phyloP scores from a whole-genome alignment of 1,140 invertebrate genomes.

The Lepidurus couesii region DNA sequence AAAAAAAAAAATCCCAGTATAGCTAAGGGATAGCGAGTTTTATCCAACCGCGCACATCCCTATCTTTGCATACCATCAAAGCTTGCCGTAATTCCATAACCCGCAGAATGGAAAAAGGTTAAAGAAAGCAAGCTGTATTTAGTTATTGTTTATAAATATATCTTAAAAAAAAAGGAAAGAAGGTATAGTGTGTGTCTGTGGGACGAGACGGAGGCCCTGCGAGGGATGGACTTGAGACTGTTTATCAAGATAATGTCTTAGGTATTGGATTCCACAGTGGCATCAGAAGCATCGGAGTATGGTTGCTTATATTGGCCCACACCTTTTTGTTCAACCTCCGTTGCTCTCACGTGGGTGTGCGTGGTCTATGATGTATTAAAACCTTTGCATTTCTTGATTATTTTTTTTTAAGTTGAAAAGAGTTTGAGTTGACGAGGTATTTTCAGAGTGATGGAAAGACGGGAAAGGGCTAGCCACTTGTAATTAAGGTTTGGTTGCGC shows the following conservation, averaged over 20 bases:
- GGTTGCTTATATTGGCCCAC: background rate
- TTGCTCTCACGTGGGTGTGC: background rate
- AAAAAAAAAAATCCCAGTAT: background rate
- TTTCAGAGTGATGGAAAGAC: background rate
- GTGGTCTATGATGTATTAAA: background rate
- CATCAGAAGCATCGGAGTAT: background rate
- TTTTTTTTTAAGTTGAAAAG: background rate
- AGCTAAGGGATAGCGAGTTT: background rate
- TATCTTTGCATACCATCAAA: constrained; percentile 5
- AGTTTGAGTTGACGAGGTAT: background rate
- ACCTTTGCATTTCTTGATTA: background rate
- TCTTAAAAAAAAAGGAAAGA: background rate
- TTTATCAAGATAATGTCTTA: constrained; percentile 22
- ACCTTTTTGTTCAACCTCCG: background rate
- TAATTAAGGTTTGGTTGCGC: background rate
- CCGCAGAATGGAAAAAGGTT: background rate
- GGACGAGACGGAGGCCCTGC: background rate
- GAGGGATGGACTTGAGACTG: background rate
- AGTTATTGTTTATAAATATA: background rate
- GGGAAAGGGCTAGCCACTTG: background rate
- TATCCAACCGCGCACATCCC: background rate
- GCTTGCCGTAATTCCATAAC: background rate
- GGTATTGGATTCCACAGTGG: constrained; percentile 17
- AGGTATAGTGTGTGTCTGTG: background rate
- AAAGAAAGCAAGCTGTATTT: background rate